phyloP scores from a whole-genome alignment of 2,797 vertebrate genomes.

The Myotis findleyi region DNA sequence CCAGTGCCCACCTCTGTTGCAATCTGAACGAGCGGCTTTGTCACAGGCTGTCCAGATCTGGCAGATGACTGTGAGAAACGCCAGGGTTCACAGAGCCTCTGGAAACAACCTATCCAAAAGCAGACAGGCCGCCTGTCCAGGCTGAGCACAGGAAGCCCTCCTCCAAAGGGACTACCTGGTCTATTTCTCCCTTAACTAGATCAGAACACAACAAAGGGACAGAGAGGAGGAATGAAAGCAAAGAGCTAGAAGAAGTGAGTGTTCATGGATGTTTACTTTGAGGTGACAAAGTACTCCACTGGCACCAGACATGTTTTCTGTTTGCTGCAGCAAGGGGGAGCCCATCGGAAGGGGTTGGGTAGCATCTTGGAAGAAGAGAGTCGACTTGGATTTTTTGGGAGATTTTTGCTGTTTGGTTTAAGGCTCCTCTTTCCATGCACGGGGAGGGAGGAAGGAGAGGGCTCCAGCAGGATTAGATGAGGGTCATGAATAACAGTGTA shows the following conservation, averaged over 20 bases:
- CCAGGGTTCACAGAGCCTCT: neutral
- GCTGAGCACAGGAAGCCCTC: neutral
- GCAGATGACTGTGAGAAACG: neutral
- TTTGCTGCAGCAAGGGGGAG: neutral
- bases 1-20: neutral
- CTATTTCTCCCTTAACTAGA: neutral
- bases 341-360: neutral
- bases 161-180: neutral
- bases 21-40: accelerated
- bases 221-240: neutral
- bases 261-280: neutral
- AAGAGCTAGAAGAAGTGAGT: neutral
- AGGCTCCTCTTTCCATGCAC: neutral
- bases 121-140: neutral
- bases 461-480: neutral
- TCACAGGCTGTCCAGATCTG: neutral
- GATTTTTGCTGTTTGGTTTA: neutral
- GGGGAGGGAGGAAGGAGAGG: neutral
- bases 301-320: neutral
- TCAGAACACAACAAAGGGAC: neutral
- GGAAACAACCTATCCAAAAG: neutral
- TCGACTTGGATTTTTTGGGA: neutral
- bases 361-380: neutral
- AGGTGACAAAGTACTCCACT: neutral
- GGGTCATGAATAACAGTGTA: neutral